A percentile compares a stretch with the other conserved stretches of the same genome.
Evolutionary conservation across 2,888 invertebrate species (phyloP).

Genomic region (Acleris sparsana): DNA sequence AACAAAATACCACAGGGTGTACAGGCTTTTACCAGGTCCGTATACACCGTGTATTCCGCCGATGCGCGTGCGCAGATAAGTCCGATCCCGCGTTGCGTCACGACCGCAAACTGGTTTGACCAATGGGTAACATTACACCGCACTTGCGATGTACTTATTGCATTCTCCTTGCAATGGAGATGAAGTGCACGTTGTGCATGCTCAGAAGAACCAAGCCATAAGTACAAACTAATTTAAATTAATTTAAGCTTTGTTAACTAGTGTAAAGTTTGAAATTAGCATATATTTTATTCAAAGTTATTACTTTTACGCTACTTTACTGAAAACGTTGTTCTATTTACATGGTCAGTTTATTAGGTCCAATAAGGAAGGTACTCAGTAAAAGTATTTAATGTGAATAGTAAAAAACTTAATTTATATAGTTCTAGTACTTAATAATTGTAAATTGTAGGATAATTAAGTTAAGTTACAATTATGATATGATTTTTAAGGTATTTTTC

Average conservation of each 20-base stretch:
- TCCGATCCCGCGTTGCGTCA: slow-evolving; percentile 41
- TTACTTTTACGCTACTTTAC: not conserved
- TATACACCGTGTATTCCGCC: slow-evolving; percentile 18
- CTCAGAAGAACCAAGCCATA: not conserved
- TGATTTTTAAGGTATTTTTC: not conserved
- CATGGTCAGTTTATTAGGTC: not conserved
- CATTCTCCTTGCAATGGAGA: slow-evolving; percentile 32
- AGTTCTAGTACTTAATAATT: not conserved
- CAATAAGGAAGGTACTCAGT: not conserved
- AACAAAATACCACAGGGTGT: too few relatives aligned
- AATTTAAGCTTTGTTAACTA: not conserved
- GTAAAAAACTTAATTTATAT: not conserved
- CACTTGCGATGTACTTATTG: slow-evolving; percentile 41
- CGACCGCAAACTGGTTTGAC: slow-evolving; percentile 44
- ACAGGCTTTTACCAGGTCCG: too few relatives aligned
- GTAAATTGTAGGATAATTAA: not conserved
- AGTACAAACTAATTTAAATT: not conserved
- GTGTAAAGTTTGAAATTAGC: not conserved
- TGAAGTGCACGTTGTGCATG: slow-evolving; percentile 6
- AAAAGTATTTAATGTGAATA: not conserved
- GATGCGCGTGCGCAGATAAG: slow-evolving; percentile 37
- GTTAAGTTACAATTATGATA: too few relatives aligned
- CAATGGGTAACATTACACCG: slow-evolving; percentile 45
- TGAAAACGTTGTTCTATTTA: not conserved
- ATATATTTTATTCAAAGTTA: not conserved